These are phyloP conservation scores for Melierax canorus DNA, from an alignment of 2,113 vertebrate species.

Conservation along the genomic window DNA sequence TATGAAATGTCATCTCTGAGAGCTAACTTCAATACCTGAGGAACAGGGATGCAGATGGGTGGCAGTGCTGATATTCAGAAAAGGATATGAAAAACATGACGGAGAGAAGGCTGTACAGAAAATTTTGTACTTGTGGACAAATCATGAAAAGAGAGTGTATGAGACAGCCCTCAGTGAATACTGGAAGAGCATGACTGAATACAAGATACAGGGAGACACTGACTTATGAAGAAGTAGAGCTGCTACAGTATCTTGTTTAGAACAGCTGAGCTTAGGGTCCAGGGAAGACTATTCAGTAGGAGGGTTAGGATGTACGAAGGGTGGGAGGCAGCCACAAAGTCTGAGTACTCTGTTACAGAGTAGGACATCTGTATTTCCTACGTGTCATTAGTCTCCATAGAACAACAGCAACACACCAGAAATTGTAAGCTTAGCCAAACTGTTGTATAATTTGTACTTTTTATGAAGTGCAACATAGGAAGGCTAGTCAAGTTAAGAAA, in stretches of 20 bases:
- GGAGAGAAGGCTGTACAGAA: background rate
- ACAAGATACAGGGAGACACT: background rate
- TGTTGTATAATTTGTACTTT: background rate
- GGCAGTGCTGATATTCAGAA: background rate
- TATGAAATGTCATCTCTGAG: background rate
- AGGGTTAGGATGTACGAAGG: background rate
- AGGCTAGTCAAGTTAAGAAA: slow-evolving; percentile 11
- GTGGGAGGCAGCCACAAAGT: background rate
- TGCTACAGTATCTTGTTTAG: background rate
- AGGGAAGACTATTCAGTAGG: background rate
- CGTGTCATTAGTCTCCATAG: background rate
- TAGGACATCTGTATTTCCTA: background rate
- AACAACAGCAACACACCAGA: background rate
- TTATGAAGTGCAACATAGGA: background rate
- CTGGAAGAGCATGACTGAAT: background rate
- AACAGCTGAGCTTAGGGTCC: background rate
- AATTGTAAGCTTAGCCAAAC: background rate
- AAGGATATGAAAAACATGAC: background rate
- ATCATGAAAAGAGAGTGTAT: background rate
- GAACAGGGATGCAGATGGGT: background rate
- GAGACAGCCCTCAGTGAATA: background rate
- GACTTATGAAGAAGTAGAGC: background rate
- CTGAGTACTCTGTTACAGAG: background rate
- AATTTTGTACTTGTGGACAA: background rate
- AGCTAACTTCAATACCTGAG: background rate